phyloP scores from a whole-genome alignment of 2,113 vertebrate species.

The Crotalus horridus region DNA sequence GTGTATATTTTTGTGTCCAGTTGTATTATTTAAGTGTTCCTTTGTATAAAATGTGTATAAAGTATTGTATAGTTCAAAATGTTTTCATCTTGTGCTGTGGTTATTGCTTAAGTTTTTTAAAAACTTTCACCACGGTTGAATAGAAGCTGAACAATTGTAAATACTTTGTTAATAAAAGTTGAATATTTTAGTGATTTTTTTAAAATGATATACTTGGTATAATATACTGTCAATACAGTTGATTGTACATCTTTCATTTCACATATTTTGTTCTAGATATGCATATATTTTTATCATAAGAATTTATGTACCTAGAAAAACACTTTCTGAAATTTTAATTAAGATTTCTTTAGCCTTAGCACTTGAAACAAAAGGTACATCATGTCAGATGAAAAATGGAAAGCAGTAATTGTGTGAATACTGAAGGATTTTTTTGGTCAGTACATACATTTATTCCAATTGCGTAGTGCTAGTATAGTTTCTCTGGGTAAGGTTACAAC shows the following conservation, averaged over 20 bases:
- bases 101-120: conserved; percentile 80
- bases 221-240: not conserved
- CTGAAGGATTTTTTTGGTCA: not conserved
- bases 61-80: conserved; percentile 81
- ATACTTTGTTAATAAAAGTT: conserved; percentile 82
- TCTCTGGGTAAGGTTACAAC: not conserved
- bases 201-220: conserved; percentile 30
- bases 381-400: not conserved
- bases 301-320: not conserved
- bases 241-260: not conserved
- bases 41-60: conserved; percentile 83
- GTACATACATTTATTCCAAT: not conserved
- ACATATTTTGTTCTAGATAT: not conserved
- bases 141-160: conserved; percentile 75
- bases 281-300: not conserved
- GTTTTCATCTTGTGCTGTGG: conserved; percentile 77
- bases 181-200: conserved; percentile 83
- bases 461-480: not conserved
- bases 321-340: not conserved
- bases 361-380: not conserved
- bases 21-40: conserved; percentile 83
- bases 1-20: conserved; percentile 84
- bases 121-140: conserved; percentile 71
- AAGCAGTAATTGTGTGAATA: not conserved
- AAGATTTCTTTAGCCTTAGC: not conserved